Conservation (phyloP, 2,113 vertebrate species). For the Octodon degus region DNA sequence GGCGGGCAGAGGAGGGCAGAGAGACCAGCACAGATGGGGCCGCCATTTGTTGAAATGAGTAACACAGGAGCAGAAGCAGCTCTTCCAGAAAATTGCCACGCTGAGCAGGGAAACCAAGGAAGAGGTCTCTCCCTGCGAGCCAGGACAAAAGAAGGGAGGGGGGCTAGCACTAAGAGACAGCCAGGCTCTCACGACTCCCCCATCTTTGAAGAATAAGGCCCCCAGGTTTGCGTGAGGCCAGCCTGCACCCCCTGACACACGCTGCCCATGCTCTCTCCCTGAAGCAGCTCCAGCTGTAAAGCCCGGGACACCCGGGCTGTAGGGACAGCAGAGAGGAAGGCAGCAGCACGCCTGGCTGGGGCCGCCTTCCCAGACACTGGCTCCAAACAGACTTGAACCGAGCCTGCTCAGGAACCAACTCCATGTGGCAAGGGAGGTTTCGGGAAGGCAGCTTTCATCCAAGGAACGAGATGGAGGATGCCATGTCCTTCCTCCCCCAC, state of each 20-base stretch:
- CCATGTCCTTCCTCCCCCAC: background rate
- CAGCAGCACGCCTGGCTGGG: background rate
- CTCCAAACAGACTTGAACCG: background rate
- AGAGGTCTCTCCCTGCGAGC: background rate
- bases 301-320: background rate
- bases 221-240: background rate
- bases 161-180: background rate
- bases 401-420: background rate
- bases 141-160: background rate
- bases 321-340: background rate
- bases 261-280: background rate
- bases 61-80: background rate
- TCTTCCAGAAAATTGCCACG: conserved; percentile 12
- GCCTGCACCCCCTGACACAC: background rate
- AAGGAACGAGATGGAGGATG: background rate
- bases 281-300: background rate
- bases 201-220: background rate
- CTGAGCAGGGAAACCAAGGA: conserved; percentile 19
- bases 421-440: background rate
- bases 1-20: background rate
- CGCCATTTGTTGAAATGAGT: background rate
- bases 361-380: background rate
- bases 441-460: background rate
- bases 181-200: background rate
- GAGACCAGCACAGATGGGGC: background rate